Evolutionary conservation across 2,888 invertebrate genomes (phyloP).

Genomic region (Dyspetes luteomarginatus): DNA sequence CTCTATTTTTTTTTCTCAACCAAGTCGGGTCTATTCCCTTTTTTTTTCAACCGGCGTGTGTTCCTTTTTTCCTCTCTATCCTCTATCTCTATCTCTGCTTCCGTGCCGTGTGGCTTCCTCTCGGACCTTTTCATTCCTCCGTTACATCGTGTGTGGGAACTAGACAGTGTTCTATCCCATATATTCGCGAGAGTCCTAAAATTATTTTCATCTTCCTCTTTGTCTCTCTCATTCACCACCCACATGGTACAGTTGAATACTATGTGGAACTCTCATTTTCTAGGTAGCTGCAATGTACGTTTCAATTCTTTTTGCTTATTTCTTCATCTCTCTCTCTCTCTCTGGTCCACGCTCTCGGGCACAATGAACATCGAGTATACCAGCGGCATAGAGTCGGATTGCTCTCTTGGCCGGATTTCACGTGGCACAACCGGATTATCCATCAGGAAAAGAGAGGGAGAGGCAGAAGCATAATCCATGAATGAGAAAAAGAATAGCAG

Average conservation of each 20-base stretch:
- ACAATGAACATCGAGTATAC: slow-evolving; percentile 70
- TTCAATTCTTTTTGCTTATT: slow-evolving; percentile 26
- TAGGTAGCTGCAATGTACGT: slow-evolving; percentile 24
- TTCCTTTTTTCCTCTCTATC: slow-evolving; percentile 53
- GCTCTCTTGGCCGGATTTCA: slow-evolving; percentile 55
- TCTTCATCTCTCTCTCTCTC: slow-evolving; percentile 7
- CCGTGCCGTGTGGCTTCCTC: slow-evolving; percentile 62
- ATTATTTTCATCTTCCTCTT: neutral
- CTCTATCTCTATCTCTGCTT: slow-evolving; percentile 48
- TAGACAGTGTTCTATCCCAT: neutral
- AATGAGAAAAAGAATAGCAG: neutral
- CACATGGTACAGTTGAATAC: slow-evolving; percentile 2
- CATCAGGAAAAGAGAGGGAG: neutral
- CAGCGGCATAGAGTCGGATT: slow-evolving; percentile 44
- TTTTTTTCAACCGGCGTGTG: slow-evolving; percentile 51
- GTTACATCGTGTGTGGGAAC: slow-evolving; percentile 2
- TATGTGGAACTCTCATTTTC: slow-evolving; percentile 50
- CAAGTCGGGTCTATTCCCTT: slow-evolving; percentile 58
- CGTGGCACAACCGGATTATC: slow-evolving; percentile 46
- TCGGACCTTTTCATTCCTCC: slow-evolving; percentile 2
- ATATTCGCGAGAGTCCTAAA: neutral
- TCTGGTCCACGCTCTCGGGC: slow-evolving; percentile 32
- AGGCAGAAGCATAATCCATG: neutral
- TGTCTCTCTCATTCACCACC: neutral
- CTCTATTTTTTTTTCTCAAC: slow-evolving; percentile 47